A percentile compares a stretch with the other conserved stretches of the same genome.
Conservation (phyloP, 64 coral and sea anemone genomes). For the Stichodactyla mertensii region DNA sequence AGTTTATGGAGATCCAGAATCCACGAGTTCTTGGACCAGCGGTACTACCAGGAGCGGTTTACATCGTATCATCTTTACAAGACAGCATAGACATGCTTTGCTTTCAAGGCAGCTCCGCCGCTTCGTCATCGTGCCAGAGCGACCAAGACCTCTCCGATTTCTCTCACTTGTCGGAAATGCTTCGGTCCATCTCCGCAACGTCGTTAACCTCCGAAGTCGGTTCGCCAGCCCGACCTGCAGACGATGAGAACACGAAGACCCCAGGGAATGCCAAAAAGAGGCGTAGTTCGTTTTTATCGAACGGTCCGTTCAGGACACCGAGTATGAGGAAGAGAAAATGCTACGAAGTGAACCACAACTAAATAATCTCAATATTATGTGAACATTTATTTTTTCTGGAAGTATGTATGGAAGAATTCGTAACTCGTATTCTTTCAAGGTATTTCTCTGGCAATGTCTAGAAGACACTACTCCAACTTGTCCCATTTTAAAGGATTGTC, state of each 20-base stretch:
- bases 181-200: conserved; percentile 41
- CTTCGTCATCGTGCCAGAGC: conserved; percentile 55
- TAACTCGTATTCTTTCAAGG: no score
- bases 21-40: conserved; percentile 88
- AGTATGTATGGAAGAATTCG: not conserved
- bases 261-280: conserved; percentile 18
- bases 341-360: conserved; percentile 24
- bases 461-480: no score
- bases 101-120: conserved; percentile 76
- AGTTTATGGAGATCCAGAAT: conserved; percentile 88
- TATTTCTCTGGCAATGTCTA: no score
- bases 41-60: conserved; percentile 73
- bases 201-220: not conserved
- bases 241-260: not conserved
- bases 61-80: conserved; percentile 77
- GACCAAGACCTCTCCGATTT: conserved; percentile 72
- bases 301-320: conserved; percentile 58
- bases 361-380: no score
- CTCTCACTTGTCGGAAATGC: conserved; percentile 39
- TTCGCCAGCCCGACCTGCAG: not conserved
- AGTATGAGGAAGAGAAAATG: conserved; percentile 41
- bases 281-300: conserved; percentile 41
- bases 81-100: conserved; percentile 83
- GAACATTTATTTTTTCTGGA: not conserved
- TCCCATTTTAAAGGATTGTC: no score